Evolutionary conservation across 2,888 invertebrate species (phyloP), one percentile per base, ranked within the genome.

Genomic region (Agrotis clavis): DNA sequence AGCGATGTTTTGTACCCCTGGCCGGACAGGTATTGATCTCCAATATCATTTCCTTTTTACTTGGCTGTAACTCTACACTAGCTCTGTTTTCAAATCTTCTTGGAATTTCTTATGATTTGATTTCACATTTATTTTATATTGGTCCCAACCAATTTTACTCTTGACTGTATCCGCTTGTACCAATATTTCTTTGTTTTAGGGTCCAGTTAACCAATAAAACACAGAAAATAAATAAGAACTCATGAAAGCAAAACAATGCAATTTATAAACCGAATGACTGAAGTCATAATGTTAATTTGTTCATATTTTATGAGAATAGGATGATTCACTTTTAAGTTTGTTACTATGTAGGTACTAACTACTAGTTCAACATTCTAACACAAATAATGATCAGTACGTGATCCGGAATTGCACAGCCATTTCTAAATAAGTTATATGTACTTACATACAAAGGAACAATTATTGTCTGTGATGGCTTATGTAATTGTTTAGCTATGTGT

Each of bases 31-130:
- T 64, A 74, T 79, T 19, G 61, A 67, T 70, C 56, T 54, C 53
- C 69, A 56, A 67, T 67, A 67, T 57, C 25, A 56, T 73, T 63
- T 56, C 21, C 30, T 67, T 64, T 65, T 67, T 30, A 50, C 18
- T 57, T 72, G 41, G 41, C 60, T 45, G 41, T 72, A 45, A 14
- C 41, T 41, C 41, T 41, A 11, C 9, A 41, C 41, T 11, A 50
- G 25, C 19, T 45, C 19, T 19, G 30, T 19, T 25, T 57, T 68
- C 30, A 9, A 30, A 9, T 21, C 21, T 41, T 21, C 9, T 66
- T 66, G 30, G 30, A 45, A 30, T 7, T 30, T 35, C 1, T 35
- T 35, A 6, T 35, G 35, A 35, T 35, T 35, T 7, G 35, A 7
- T 35, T 35, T 35, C 7, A 7, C 7, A 35, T 35, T 9, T 54